Evolutionary conservation across 2,888 invertebrate genomes (phyloP).

Genomic region (Nesidiocoris tenuis): DNA sequence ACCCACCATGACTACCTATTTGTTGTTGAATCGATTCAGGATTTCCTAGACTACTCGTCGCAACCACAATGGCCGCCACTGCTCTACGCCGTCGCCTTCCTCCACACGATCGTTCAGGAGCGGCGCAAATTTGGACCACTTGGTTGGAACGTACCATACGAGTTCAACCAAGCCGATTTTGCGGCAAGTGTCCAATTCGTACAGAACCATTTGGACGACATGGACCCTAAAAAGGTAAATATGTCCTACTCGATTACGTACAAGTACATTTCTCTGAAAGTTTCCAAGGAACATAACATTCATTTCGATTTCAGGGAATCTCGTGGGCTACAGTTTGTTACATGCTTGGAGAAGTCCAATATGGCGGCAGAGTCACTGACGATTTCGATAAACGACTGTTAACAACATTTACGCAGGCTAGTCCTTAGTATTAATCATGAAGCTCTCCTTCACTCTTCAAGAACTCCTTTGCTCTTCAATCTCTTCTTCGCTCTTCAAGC

Average conservation of each 20-base stretch:
- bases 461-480: neutral
- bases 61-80: slow-evolving; percentile 91
- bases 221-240: slow-evolving; percentile 83
- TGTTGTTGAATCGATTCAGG: no score
- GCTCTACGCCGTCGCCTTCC: slow-evolving; percentile 88
- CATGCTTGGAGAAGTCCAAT: slow-evolving; percentile 89
- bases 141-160: slow-evolving; percentile 96
- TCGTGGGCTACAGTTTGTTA: slow-evolving; percentile 97
- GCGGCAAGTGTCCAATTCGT: slow-evolving; percentile 93
- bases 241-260: neutral
- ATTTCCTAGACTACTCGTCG: slow-evolving; percentile 87
- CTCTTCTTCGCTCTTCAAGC: no score
- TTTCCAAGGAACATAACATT: neutral
- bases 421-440: no score
- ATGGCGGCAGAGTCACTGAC: slow-evolving; percentile 91
- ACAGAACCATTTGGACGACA: slow-evolving; percentile 94
- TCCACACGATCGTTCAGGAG: slow-evolving; percentile 94
- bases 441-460: neutral
- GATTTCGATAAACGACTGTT: slow-evolving; percentile 93
- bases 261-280: no score
- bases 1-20: no score
- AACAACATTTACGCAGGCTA: slow-evolving; percentile 80
- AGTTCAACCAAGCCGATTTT: slow-evolving; percentile 96
- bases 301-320: slow-evolving; percentile 64
- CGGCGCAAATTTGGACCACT: slow-evolving; percentile 92